Conservation (phyloP, 2,113 vertebrate genomes). For the Nycticebus coucang region DNA sequence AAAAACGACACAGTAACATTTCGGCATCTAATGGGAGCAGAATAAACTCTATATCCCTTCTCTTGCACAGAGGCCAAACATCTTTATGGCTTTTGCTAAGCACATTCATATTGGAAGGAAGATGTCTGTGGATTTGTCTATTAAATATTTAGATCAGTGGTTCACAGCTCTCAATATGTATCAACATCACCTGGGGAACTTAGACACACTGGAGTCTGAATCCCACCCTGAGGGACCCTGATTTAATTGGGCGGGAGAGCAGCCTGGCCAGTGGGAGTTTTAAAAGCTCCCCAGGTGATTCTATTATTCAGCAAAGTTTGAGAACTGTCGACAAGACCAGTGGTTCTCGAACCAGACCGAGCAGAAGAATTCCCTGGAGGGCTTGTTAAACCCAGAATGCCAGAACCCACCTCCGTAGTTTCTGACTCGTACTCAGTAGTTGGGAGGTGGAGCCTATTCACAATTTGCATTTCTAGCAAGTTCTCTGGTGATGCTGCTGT, state of each 20-base stretch:
- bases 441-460: not conserved
- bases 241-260: constrained; percentile 3
- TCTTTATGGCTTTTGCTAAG: not conserved
- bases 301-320: constrained; percentile 1
- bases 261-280: not conserved
- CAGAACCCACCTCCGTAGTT: not conserved
- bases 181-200: not conserved
- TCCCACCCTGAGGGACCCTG: not conserved
- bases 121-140: constrained; percentile 13
- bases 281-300: not conserved
- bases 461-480: not conserved
- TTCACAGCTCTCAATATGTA: not conserved
- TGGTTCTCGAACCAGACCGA: not conserved
- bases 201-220: not conserved
- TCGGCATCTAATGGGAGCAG: not conserved
- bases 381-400: not conserved
- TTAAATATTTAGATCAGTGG: constrained; percentile 64
- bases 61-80: not conserved
- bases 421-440: not conserved
- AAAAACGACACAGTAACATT: not conserved
- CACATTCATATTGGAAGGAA: not conserved
- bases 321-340: not conserved
- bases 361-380: not conserved
- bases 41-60: not conserved
- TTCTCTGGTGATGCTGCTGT: not conserved